phyloP scores from a whole-genome alignment of 2,888 invertebrate genomes.

The Ochropleura leucogaster region DNA sequence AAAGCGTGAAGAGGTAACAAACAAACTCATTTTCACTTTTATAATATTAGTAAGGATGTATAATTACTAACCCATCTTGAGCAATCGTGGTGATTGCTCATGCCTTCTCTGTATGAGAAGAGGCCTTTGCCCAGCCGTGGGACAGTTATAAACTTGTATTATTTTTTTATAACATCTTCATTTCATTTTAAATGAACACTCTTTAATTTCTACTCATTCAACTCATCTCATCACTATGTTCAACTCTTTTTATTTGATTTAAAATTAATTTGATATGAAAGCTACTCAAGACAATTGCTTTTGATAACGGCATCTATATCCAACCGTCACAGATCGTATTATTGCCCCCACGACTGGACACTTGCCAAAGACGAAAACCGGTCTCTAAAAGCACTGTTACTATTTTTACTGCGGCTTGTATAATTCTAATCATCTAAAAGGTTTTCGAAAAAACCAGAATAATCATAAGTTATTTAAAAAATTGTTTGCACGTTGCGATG shows the following conservation, averaged over 20 bases:
- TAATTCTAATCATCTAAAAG: conserved; percentile 68
- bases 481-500: background rate
- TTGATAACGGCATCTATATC: conserved; percentile 16
- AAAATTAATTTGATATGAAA: conserved; percentile 1
- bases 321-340: background rate
- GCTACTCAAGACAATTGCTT: conserved; percentile 18
- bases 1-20: too few species aligned
- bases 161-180: too few species aligned
- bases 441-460: conserved; percentile 52
- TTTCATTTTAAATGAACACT: background rate
- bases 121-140: too few species aligned
- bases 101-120: too few species aligned
- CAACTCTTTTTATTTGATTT: background rate
- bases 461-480: background rate
- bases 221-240: too few species aligned
- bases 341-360: conserved; percentile 24
- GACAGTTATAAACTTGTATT: too few species aligned
- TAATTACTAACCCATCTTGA: too few species aligned
- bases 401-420: conserved; percentile 61
- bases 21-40: too few species aligned
- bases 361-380: conserved; percentile 30
- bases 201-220: background rate
- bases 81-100: too few species aligned
- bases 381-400: conserved; percentile 54
- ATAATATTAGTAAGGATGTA: too few species aligned